These are phyloP conservation scores for Nycticryphes semicollaris DNA, from an alignment of 2,113 vertebrate species.

Conservation along the genomic window DNA sequence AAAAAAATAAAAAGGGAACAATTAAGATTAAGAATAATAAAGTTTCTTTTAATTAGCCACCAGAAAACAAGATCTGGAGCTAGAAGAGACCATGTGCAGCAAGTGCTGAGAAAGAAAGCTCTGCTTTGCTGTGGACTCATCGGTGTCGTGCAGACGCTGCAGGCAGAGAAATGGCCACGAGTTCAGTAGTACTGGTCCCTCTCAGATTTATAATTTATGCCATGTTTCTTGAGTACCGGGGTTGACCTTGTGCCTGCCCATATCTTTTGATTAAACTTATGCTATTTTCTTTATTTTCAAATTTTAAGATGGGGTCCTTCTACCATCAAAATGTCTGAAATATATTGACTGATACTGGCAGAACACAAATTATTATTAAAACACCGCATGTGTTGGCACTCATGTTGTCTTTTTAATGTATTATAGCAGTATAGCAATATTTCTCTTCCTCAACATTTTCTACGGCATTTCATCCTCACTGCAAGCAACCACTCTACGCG, in stretches of 20 bases:
- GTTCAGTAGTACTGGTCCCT: background rate
- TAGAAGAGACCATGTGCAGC: background rate
- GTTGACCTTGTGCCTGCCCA: background rate
- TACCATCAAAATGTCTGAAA: background rate
- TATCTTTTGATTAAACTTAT: background rate
- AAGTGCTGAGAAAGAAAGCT: background rate
- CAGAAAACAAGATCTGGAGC: background rate
- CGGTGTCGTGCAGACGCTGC: fast-evolving
- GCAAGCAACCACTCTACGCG: background rate
- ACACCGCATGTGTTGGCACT: background rate
- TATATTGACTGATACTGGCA: background rate
- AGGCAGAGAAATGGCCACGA: fast-evolving
- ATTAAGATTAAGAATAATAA: background rate
- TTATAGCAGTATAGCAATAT: background rate
- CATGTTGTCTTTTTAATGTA: background rate
- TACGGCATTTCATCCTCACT: background rate
- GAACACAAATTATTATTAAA: background rate
- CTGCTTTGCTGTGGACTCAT: background rate
- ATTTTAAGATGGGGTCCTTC: background rate
- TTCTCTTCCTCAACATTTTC: background rate
- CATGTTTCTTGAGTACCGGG: background rate
- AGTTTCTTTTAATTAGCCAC: background rate
- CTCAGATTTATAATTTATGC: background rate
- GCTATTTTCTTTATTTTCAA: background rate
- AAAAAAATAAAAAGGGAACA: background rate